These are phyloP conservation scores for Atrina japonica DNA, from an alignment of 2,888 invertebrate genomes.

Conservation along the genomic window DNA sequence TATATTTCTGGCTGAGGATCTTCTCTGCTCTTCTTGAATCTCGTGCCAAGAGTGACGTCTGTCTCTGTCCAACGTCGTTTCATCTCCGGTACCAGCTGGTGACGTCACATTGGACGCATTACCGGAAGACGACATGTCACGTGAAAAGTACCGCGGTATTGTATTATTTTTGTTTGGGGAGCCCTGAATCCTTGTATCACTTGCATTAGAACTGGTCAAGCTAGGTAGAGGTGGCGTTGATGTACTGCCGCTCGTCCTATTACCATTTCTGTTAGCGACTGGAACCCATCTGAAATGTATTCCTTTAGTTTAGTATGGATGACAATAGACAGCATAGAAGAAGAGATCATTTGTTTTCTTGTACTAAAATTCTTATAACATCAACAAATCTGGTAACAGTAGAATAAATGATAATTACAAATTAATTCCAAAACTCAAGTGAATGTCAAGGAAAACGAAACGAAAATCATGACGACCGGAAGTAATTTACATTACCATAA, in stretches of 20 bases:
- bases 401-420: too few relatives aligned
- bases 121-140: constrained; percentile 41
- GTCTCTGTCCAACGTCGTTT: constrained; percentile 30
- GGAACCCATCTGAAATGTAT: constrained; percentile 60
- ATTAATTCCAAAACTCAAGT: too few relatives aligned
- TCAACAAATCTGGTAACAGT: too few relatives aligned
- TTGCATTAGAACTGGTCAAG: constrained; percentile 54
- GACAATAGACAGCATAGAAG: too few relatives aligned
- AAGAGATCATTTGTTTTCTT: too few relatives aligned
- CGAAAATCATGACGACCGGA: too few relatives aligned
- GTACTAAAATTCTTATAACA: too few relatives aligned
- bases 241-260: constrained; percentile 40
- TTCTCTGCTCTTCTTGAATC: constrained; percentile 34
- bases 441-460: too few relatives aligned
- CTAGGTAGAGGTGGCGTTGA: constrained; percentile 51
- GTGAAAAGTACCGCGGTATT: constrained; percentile 36
- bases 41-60: constrained; percentile 48
- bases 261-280: constrained; percentile 52
- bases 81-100: constrained; percentile 42
- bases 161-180: constrained; percentile 48
- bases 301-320: not conserved
- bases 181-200: constrained; percentile 55
- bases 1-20: constrained; percentile 39
- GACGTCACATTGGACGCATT: constrained; percentile 52
- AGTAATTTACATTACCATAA: too few relatives aligned